Percentiles rank a stretch among this genome's conserved stretches.
Evolutionary conservation across 2,888 invertebrate species (phyloP).

Genomic region (Ormyrus rosae): DNA sequence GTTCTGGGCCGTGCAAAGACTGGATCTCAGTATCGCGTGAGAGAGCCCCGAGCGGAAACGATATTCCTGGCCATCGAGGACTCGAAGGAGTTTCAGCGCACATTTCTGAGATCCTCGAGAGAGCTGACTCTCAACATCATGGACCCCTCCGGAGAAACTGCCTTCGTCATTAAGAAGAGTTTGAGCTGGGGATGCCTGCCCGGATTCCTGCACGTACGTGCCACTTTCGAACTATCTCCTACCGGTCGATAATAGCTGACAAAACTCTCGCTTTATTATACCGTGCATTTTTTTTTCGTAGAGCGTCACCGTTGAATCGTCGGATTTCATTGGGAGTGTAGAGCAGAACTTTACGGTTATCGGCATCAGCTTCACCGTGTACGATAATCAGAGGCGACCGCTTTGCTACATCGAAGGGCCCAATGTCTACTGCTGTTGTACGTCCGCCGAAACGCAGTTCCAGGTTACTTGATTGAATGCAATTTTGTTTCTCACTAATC

Average conservation of each 20-base stretch:
- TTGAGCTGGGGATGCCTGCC: conserved; percentile 65
- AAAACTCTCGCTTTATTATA: not conserved
- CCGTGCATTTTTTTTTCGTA: conserved; percentile 53
- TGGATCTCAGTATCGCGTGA: conserved; percentile 85
- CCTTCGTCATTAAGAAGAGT: conserved; percentile 80
- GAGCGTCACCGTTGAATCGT: conserved; percentile 66
- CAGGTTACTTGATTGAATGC: conserved; percentile 73
- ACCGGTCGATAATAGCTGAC: too few species aligned
- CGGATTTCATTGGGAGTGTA: conserved; percentile 82
- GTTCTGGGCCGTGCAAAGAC: conserved; percentile 81
- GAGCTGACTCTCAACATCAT: conserved; percentile 86
- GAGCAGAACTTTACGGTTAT: conserved; percentile 83
- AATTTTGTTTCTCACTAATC: not conserved
- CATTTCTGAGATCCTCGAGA: conserved; percentile 84
- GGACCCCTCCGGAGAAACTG: conserved; percentile 90
- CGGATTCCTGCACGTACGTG: conserved; percentile 65
- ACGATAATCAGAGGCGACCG: conserved; percentile 80
- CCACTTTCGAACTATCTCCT: not conserved
- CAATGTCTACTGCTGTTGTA: conserved; percentile 79
- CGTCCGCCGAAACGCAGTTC: conserved; percentile 81
- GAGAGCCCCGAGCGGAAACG: conserved; percentile 84
- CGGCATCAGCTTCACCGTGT: conserved; percentile 83
- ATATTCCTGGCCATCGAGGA: conserved; percentile 85
- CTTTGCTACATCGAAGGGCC: conserved; percentile 87
- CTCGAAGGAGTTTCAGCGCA: conserved; percentile 80